A percentile compares a stretch with the other conserved stretches of the same genome.
Evolutionary conservation across 2,797 vertebrate species (phyloP).

Genomic region (Acestrorhynchus altus): DNA sequence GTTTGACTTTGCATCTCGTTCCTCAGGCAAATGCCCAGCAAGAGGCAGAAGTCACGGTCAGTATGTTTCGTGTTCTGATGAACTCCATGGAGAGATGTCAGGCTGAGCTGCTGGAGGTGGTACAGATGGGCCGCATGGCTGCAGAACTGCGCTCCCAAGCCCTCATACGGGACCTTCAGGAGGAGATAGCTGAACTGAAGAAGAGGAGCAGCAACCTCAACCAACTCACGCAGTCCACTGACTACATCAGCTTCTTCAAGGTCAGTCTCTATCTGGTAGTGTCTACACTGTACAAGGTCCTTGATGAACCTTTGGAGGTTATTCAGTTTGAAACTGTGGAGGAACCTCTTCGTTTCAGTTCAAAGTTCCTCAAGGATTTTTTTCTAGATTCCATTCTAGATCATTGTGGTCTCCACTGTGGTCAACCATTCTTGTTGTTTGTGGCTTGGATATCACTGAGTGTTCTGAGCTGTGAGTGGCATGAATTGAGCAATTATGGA

Average conservation of each 20-base stretch:
- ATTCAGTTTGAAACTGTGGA: too few relatives aligned
- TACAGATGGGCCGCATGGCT: constrained; percentile 61
- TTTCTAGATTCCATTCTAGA: too few relatives aligned
- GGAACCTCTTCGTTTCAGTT: too few relatives aligned
- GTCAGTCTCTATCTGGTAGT: constrained; percentile 52
- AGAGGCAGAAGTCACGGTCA: constrained; percentile 61
- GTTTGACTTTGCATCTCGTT: neutral
- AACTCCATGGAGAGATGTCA: constrained; percentile 69
- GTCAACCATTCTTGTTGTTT: too few relatives aligned
- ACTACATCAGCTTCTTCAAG: constrained; percentile 72
- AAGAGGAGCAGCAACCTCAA: constrained; percentile 62
- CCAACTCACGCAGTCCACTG: constrained; percentile 66
- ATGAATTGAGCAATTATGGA: too few relatives aligned
- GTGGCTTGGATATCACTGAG: too few relatives aligned
- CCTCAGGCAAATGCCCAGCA: constrained; percentile 68
- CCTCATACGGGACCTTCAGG: constrained; percentile 71
- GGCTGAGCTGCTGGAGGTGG: constrained; percentile 70
- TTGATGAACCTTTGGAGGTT: too few relatives aligned
- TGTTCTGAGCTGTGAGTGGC: too few relatives aligned
- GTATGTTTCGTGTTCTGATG: constrained; percentile 68
- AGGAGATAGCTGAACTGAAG: constrained; percentile 71
- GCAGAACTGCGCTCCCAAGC: constrained; percentile 68
- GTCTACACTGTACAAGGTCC: too few relatives aligned
- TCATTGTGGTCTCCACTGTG: too few relatives aligned
- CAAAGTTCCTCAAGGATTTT: too few relatives aligned